These are phyloP conservation scores for Aplysina aerophoba DNA, from an alignment of 37 sponge, comb jelly and placozoan species.

Conservation along the genomic window DNA sequence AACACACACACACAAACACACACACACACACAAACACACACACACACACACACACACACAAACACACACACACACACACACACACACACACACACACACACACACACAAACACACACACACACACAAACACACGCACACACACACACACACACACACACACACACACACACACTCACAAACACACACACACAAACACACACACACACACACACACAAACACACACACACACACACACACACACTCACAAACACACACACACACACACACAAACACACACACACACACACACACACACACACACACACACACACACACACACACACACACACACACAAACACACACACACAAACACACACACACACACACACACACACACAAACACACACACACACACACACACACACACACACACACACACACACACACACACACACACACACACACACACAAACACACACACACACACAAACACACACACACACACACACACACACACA, in stretches of 20 bases:
- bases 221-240: neutral
- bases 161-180: conserved; percentile 16
- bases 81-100: neutral
- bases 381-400: conserved; percentile 53
- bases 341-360: conserved; percentile 4
- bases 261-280: conserved; percentile 52
- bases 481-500: conserved; percentile 52
- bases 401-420: conserved; percentile 34
- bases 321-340: conserved; percentile 13
- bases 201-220: conserved; percentile 27
- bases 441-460: conserved; percentile 21
- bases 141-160: conserved; percentile 30
- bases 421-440: conserved; percentile 40
- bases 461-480: conserved; percentile 32
- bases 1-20: conserved; percentile 50
- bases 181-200: neutral
- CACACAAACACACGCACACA: conserved; percentile 22
- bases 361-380: conserved; percentile 37
- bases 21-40: conserved; percentile 54
- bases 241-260: conserved; percentile 35
- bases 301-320: conserved; percentile 33
- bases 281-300: conserved; percentile 43
- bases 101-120: conserved; percentile 28
- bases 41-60: conserved; percentile 23
- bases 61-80: conserved; percentile 29